Percentiles rank a stretch among this genome's conserved stretches.
phyloP scores from a whole-genome alignment of 2,888 invertebrate species.

The Cinara cedri region DNA sequence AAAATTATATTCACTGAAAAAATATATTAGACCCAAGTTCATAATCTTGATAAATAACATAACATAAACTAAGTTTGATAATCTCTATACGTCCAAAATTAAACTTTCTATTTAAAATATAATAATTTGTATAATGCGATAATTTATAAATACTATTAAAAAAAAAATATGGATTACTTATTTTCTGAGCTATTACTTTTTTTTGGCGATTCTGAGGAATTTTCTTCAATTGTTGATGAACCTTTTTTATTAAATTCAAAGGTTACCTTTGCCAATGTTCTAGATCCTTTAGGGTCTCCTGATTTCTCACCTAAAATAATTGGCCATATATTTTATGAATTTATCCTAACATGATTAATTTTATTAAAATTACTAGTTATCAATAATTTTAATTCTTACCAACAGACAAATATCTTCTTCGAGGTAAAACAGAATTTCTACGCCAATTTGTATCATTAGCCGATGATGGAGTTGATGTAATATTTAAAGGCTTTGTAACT shows the following conservation, averaged over 20 bases:
- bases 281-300: slow-evolving; percentile 42
- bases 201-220: slow-evolving; percentile 24
- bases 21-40: slow-evolving; percentile 19
- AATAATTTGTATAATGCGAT: not conserved
- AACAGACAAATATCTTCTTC: slow-evolving; percentile 57
- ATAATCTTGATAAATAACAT: slow-evolving; percentile 24
- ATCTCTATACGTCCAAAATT: not conserved
- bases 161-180: slow-evolving; percentile 11
- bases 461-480: slow-evolving; percentile 6
- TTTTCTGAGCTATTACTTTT: slow-evolving; percentile 13
- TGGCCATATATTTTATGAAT: not conserved
- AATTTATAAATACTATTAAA: slow-evolving; percentile 13
- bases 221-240: slow-evolving; percentile 54
- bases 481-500: slow-evolving; percentile 11
- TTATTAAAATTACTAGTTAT: not conserved
- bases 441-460: slow-evolving; percentile 45
- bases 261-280: slow-evolving; percentile 31
- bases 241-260: slow-evolving; percentile 48
- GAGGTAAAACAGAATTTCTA: slow-evolving; percentile 45
- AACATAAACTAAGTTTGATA: slow-evolving; percentile 17
- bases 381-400: slow-evolving; percentile 38
- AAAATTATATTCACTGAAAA: slow-evolving; percentile 7
- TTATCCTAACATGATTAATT: no score
- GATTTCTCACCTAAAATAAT: slow-evolving; percentile 40
- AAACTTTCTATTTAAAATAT: not conserved